Percentiles rank a stretch among this genome's conserved stretches.
Evolutionary conservation across 2,888 invertebrate genomes (phyloP).

Genomic region (Ptychoptera albimana): DNA sequence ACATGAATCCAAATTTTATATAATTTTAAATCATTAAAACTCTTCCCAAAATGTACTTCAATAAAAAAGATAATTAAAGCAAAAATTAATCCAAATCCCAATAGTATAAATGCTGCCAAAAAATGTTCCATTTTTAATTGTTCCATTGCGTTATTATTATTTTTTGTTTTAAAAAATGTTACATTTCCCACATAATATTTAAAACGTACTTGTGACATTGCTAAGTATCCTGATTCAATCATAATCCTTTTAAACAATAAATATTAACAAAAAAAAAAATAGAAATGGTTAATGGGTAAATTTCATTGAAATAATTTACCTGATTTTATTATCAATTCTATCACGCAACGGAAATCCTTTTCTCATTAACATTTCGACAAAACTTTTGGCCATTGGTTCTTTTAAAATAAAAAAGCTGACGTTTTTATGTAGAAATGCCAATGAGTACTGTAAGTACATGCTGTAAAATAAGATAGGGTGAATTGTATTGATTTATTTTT

Average conservation of each 20-base stretch:
- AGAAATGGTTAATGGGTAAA: background rate
- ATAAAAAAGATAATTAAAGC: background rate
- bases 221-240: slow-evolving; percentile 7
- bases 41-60: background rate
- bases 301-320: slow-evolving; percentile 2
- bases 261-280: background rate
- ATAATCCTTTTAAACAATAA: slow-evolving; percentile 4
- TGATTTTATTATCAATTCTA: slow-evolving; percentile 6
- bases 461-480: background rate
- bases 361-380: slow-evolving; percentile 6
- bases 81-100: slow-evolving; percentile 2
- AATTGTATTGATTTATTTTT: background rate
- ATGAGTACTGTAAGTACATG: slow-evolving; percentile 8
- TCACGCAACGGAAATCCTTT: slow-evolving; percentile 8
- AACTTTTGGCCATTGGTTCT: slow-evolving; percentile 7
- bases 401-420: slow-evolving; percentile 4
- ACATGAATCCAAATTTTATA: background rate
- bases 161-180: background rate
- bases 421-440: slow-evolving; percentile 4
- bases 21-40: background rate
- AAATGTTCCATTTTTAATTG: slow-evolving; percentile 6
- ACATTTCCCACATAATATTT: slow-evolving; percentile 1
- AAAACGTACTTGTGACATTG: slow-evolving; percentile 2
- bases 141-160: background rate
- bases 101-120: slow-evolving; percentile 5